Evolutionary conservation across 1,140 invertebrate genomes (phyloP).

Genomic region (Drosophila parabipectinata): DNA sequence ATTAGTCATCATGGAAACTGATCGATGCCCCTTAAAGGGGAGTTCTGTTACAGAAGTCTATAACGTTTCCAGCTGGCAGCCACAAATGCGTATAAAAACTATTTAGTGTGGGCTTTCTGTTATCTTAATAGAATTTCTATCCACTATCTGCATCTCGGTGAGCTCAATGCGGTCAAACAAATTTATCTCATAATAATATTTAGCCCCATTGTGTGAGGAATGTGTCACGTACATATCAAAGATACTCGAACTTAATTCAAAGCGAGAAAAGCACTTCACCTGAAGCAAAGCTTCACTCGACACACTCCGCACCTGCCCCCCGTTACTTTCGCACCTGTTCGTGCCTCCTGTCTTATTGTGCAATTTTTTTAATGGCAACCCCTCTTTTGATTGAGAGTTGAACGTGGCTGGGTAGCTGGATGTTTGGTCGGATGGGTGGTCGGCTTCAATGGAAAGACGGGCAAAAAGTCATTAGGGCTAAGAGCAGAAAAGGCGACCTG

Average conservation of each 20-base stretch:
- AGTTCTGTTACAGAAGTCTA: background rate
- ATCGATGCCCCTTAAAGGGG: background rate
- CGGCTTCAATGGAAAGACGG: conserved; percentile 50
- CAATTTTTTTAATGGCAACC: conserved; percentile 55
- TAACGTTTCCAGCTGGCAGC: background rate
- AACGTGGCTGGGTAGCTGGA: conserved; percentile 9
- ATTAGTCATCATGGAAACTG: background rate
- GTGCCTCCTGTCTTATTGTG: conserved; percentile 52
- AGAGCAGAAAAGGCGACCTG: conserved; percentile 56
- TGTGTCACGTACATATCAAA: conserved; percentile 58
- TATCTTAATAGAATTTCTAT: background rate
- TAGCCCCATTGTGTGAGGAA: conserved; percentile 18
- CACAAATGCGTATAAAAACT: no score
- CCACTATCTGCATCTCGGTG: background rate
- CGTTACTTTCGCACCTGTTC: background rate
- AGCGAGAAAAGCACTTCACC: conserved; percentile 65
- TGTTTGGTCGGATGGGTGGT: conserved; percentile 4
- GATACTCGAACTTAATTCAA: conserved; percentile 66
- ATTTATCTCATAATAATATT: background rate
- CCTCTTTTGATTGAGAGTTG: conserved; percentile 25
- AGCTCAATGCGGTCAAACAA: background rate
- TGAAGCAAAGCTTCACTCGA: conserved; percentile 37
- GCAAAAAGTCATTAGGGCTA: conserved; percentile 74
- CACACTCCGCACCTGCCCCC: conserved; percentile 5
- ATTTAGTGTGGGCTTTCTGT: no score